Evolutionary conservation across 1,140 invertebrate species (phyloP).

Genomic region (Neuroterus valhalla): DNA sequence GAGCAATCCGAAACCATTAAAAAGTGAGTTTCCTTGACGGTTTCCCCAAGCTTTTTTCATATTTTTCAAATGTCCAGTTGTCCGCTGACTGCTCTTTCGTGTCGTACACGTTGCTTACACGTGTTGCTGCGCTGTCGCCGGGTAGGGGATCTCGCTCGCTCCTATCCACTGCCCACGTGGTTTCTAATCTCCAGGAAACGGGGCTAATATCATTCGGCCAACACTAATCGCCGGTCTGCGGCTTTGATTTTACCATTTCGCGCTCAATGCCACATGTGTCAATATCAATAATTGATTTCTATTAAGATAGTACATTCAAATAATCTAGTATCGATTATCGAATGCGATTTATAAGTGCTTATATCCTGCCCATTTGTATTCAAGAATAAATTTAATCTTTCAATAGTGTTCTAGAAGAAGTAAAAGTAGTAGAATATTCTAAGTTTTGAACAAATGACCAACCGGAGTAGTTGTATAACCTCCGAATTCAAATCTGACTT

Average conservation of each 20-base stretch:
- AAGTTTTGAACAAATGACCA: no score
- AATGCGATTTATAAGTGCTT: not conserved
- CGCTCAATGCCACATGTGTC: constrained; percentile 18
- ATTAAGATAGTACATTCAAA: not conserved
- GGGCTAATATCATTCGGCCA: constrained; percentile 18
- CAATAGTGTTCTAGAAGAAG: no score
- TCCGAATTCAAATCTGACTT: no score
- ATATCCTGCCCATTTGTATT: not conserved
- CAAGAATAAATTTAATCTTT: not conserved
- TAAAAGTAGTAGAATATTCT: no score
- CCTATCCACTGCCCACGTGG: constrained; percentile 23
- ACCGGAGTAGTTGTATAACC: no score
- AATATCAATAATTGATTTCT: constrained; percentile 19
- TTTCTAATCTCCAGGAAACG: constrained; percentile 28
- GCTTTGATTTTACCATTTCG: not conserved
- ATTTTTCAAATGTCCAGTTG: not conserved
- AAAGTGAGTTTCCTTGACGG: constrained; percentile 76
- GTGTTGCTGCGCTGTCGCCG: constrained; percentile 24
- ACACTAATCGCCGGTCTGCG: not conserved
- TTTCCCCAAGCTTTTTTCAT: not conserved
- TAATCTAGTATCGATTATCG: not conserved
- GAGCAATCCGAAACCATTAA: constrained; percentile 80
- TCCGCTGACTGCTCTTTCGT: not conserved
- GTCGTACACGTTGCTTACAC: constrained; percentile 28
- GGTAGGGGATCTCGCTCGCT: constrained; percentile 29